Evolutionary conservation across 1,140 invertebrate genomes (phyloP), one percentile per base, ranked within the genome.

Genomic region (Ceratosolen fusciceps): DNA sequence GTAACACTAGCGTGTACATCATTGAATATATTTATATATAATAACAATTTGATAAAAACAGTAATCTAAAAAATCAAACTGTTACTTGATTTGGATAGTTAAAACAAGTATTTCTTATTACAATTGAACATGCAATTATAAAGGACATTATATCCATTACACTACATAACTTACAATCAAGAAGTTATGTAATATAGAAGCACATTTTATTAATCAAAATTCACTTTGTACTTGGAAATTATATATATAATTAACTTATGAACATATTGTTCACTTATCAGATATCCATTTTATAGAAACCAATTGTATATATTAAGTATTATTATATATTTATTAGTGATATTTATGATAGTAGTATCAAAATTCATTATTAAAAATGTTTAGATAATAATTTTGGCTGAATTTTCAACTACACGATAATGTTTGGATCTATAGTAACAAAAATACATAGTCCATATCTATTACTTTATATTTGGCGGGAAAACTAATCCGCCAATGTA

Each of bases 1-100:
- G 79, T 7, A 80, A 47, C 5, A 77, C n/a, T 65, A 76, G 21
- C 34, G 52, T 52, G 75, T 80, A 43, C 79, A 80, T 80, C 24
- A 72, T 80, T 76, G 65, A 21, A 77, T 29, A 43, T n/a, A 79
- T 79, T 73, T 4, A 68, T 65, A 52, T 60, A 37, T 9, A 24
- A 34, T 9, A 56, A 43, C 47, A 79, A 49, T 49, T 74, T 26
- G 58, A 67, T 79, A 67, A 47, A 39, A 74, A 71, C 77, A 74
- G 77, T 72, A 19, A n/a, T n/a, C n/a, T n/a, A n/a, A n/a, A 34
- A 34, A 77, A 60, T n/a, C 16, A 21, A n/a, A n/a, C n/a, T n/a
- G n/a, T n/a, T n/a, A n/a, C n/a, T n/a, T n/a, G n/a, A n/a, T n/a
- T n/a, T n/a, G n/a, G n/a, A n/a, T n/a, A n/a, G n/a, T n/a, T 7